Conservation (phyloP, 2,113 vertebrate species). For the Paralichthys olivaceus region DNA sequence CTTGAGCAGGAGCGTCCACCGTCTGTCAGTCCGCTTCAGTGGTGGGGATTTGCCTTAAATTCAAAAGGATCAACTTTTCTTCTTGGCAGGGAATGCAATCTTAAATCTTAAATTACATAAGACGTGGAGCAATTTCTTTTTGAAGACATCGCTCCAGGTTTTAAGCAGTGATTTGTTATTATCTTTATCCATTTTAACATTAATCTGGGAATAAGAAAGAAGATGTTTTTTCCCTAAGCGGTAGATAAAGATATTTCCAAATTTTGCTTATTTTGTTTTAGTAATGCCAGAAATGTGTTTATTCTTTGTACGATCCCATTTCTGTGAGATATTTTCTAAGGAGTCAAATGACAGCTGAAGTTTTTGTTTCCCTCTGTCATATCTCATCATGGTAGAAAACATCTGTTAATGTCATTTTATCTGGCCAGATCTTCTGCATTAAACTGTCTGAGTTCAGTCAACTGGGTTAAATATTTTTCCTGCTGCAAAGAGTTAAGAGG, state of each 20-base stretch:
- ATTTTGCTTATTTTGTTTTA: slow-evolving; percentile 10
- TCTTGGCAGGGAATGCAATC: slow-evolving; percentile 32
- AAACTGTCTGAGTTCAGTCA: background rate
- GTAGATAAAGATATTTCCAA: slow-evolving; percentile 17
- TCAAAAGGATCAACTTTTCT: slow-evolving; percentile 45
- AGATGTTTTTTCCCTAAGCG: slow-evolving; percentile 7
- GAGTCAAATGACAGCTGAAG: background rate
- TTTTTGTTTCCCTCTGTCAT: slow-evolving; percentile 4
- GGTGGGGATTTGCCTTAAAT: slow-evolving; percentile 31
- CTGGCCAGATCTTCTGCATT: slow-evolving; percentile 14
- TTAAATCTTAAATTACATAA: slow-evolving; percentile 43
- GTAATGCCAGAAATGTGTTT: slow-evolving; percentile 20
- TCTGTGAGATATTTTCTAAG: background rate
- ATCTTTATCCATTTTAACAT: slow-evolving; percentile 20
- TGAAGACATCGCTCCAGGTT: slow-evolving; percentile 28
- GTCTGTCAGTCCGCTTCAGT: slow-evolving; percentile 8
- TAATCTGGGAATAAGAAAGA: slow-evolving; percentile 19
- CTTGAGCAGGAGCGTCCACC: slow-evolving; percentile 27
- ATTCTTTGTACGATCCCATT: background rate
- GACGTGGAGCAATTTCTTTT: slow-evolving; percentile 35
- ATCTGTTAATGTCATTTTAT: background rate
- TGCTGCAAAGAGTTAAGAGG: slow-evolving; percentile 14
- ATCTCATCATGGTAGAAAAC: background rate
- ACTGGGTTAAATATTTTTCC: slow-evolving; percentile 15
- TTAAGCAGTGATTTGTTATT: slow-evolving; percentile 18